A percentile compares a stretch with the other conserved stretches of the same genome.
phyloP scores from a whole-genome alignment of 2,797 vertebrate species.

The Heteromormyrus szaboi region DNA sequence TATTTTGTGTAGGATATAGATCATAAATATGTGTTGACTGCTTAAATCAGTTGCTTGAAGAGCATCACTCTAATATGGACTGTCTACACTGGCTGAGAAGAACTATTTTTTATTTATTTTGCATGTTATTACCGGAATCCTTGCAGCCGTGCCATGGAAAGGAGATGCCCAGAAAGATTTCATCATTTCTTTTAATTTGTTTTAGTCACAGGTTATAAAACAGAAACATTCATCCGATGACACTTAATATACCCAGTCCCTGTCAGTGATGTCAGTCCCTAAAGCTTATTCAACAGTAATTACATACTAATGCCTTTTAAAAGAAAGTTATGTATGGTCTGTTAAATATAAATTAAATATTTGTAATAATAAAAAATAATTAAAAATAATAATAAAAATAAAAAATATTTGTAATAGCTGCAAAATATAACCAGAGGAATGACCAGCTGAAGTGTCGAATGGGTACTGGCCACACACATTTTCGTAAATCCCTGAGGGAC shows the following conservation, averaged over 20 bases:
- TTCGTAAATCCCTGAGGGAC: background rate
- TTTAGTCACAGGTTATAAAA: background rate
- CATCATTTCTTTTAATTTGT: background rate
- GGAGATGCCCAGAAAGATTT: background rate
- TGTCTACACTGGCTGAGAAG: background rate
- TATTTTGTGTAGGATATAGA: background rate
- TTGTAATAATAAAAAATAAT: background rate
- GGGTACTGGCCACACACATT: background rate
- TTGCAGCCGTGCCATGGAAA: background rate
- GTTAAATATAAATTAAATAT: background rate
- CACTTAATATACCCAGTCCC: background rate
- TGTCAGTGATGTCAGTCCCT: background rate
- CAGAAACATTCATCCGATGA: background rate
- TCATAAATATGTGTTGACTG: background rate
- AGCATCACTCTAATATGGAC: background rate
- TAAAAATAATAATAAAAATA: too few species aligned
- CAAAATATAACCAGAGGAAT: background rate
- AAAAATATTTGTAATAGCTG: background rate
- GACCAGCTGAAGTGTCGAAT: background rate
- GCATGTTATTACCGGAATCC: background rate
- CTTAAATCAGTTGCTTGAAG: background rate
- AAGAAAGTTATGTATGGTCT: background rate
- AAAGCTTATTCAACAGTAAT: background rate
- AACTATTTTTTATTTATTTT: background rate
- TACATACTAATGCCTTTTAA: background rate